phyloP scores from a whole-genome alignment of 2,797 vertebrate species.

The Pangasius macronema region DNA sequence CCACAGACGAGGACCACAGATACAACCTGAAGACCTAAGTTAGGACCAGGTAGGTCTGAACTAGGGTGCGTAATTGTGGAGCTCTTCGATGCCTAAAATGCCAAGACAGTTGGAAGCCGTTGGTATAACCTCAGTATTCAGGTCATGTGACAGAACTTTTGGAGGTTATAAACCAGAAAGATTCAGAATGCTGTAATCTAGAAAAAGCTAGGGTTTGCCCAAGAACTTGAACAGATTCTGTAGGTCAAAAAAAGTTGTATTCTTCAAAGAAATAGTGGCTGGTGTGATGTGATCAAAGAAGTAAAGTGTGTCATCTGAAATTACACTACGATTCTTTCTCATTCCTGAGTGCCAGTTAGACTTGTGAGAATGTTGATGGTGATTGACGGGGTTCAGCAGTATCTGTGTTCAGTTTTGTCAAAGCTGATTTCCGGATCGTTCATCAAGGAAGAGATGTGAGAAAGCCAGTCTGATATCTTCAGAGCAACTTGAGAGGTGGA shows the following conservation, averaged over 20 bases:
- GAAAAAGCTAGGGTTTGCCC: not conserved
- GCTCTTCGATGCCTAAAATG: not conserved
- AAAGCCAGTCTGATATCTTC: not conserved
- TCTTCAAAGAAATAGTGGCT: not conserved
- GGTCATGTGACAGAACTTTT: not conserved
- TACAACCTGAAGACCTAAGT: not conserved
- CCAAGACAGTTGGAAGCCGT: not conserved
- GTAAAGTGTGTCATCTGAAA: slow-evolving; percentile 11
- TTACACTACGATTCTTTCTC: not conserved
- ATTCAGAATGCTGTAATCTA: not conserved
- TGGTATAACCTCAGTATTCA: not conserved
- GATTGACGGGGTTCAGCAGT: not conserved
- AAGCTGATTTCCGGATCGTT: not conserved
- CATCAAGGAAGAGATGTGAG: slow-evolving; percentile 2
- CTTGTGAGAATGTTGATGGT: not conserved
- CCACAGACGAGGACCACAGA: not conserved
- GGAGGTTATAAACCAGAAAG: not conserved
- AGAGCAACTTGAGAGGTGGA: not conserved
- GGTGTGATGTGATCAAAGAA: not conserved
- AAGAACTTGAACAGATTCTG: not conserved
- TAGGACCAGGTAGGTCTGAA: not conserved
- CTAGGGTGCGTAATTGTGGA: not conserved
- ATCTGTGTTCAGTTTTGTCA: not conserved
- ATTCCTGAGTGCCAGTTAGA: not conserved
- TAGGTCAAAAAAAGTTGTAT: not conserved